Base-by-base conservation (phyloP, 2,113 vertebrate genomes). In the Seriola dumerili region DNA sequence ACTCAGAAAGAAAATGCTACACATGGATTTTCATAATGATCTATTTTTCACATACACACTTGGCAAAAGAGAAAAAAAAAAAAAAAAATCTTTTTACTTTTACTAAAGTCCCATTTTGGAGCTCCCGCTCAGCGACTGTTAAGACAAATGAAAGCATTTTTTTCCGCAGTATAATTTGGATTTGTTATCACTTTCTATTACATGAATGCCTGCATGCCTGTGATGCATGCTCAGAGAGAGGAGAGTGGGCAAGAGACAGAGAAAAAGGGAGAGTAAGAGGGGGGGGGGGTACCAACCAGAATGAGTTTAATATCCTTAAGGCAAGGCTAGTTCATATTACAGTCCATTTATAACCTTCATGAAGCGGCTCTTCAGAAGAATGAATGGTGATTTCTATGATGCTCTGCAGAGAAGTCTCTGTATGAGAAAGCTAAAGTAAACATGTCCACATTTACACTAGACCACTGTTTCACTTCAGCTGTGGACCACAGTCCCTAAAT, bases 281-380 rank as follows among this genome's bases (percentile, higher is more conserved):
- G 70, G 40, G 38, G 46, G 78, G 66, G 81, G 11, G 80, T 65
- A 76, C 72, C 85, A 80, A 83, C 76, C 75, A 91, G 84, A 90
- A 91, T 86, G 83, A 78, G 66, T 87, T 92, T 86, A 42, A 54
- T 90, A 84, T 95, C 92, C 90, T 92, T 89, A 85, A 93, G 91
- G 93, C 93, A 91, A 88, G 86, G 83, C 91, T 91, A 81, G 87
- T 95, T 93, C 94, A 94, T 94, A 94, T 94, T 92, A 92, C 90
- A 93, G 87, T 89, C 89, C 91, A 92, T 95, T 92, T 94, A 90
- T 84, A 93, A 90, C 78, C 92, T 94, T 92, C 88, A 90, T 85
- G 88, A 81, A 72, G 67, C 58, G 69, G 77, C 81, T 85, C 82
- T 81, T 90, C 86, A 80, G 78, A 83, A 85, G 82, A 74, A 80